These are phyloP conservation scores for Megalops atlanticus DNA, from an alignment of 2,113 vertebrate genomes.

Conservation along the genomic window DNA sequence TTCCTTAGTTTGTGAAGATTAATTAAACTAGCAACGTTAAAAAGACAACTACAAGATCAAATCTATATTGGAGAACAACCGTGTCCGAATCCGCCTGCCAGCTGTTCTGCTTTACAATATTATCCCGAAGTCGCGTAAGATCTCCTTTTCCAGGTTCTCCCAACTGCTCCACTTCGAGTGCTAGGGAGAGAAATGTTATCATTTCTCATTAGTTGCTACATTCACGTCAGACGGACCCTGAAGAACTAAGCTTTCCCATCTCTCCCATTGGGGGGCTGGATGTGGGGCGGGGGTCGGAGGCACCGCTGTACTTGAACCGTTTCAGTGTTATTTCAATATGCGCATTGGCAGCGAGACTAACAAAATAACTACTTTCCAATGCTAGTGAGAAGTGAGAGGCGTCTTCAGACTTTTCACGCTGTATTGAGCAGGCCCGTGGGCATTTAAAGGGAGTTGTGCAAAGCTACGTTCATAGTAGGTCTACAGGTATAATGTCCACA, in stretches of 20 bases:
- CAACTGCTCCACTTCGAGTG: constrained; percentile 45
- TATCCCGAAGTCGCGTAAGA: constrained; percentile 30
- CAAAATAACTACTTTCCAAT: constrained; percentile 1
- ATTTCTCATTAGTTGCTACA: constrained; percentile 45
- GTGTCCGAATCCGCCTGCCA: neutral
- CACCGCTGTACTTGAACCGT: constrained; percentile 26
- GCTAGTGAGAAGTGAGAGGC: neutral
- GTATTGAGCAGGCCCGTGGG: neutral
- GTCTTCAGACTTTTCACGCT: neutral
- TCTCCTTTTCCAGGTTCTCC: constrained; percentile 53
- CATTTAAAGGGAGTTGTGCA: neutral
- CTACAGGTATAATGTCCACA: neutral
- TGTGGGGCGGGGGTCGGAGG: constrained; percentile 48
- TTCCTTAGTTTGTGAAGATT: constrained; percentile 53
- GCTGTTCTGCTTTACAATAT: neutral
- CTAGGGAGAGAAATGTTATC: constrained; percentile 48
- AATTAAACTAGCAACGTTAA: constrained; percentile 25
- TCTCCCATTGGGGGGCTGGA: constrained; percentile 46
- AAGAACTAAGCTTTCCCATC: constrained; percentile 61
- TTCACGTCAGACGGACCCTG: constrained; percentile 39
- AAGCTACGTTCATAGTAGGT: neutral
- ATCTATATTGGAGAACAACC: neutral
- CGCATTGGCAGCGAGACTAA: neutral
- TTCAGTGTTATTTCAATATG: neutral
- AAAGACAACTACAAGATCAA: neutral